These are phyloP conservation scores for Butorides virescens DNA, from an alignment of 2,113 vertebrate genomes.

Conservation along the genomic window DNA sequence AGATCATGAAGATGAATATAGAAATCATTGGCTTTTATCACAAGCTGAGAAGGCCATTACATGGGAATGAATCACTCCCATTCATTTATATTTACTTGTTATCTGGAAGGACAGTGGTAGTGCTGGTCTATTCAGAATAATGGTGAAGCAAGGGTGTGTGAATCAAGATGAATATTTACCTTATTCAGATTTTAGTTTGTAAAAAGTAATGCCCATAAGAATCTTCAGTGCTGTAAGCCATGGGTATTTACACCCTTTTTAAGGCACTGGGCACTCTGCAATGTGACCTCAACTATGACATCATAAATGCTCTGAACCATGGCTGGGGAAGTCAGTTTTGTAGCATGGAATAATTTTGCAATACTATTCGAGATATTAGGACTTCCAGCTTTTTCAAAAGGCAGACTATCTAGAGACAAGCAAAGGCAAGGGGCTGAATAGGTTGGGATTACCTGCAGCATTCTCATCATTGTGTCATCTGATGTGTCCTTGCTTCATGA, in stretches of 20 bases:
- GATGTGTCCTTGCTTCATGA: neutral
- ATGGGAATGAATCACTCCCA: neutral
- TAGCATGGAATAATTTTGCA: neutral
- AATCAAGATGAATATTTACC: neutral
- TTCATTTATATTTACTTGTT: neutral
- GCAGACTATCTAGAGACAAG: neutral
- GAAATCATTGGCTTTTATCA: neutral
- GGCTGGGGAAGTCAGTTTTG: neutral
- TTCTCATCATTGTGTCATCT: neutral
- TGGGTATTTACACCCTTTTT: neutral
- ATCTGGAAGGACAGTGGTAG: neutral
- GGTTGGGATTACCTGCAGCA: neutral
- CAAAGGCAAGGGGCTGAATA: neutral
- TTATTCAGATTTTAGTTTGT: neutral
- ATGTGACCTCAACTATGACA: neutral
- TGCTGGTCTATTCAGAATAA: neutral
- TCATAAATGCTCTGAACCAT: neutral
- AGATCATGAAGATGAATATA: neutral
- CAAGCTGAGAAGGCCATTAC: neutral
- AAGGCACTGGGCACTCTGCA: neutral
- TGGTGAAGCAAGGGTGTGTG: neutral
- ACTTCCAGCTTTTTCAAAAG: neutral
- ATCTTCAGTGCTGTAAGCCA: neutral
- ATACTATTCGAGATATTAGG: neutral
- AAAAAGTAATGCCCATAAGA: neutral